These are phyloP conservation scores for Nothoprocta perdicaria DNA, from an alignment of 2,113 vertebrate species.

Conservation along the genomic window DNA sequence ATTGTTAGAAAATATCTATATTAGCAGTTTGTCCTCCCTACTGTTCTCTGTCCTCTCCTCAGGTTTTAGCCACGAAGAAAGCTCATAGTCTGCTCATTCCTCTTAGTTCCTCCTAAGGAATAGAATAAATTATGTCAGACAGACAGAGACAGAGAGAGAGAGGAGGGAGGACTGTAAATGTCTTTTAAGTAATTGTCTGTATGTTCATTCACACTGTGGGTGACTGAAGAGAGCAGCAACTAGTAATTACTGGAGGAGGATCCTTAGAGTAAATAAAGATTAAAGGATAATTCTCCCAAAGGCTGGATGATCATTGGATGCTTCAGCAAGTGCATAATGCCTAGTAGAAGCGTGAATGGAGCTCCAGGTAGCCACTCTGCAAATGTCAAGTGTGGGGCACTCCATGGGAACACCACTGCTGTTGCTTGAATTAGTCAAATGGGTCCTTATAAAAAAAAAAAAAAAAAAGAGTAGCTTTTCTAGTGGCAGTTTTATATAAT, in stretches of 20 bases:
- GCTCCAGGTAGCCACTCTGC: not conserved
- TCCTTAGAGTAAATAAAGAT: not conserved
- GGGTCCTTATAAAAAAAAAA: not conserved
- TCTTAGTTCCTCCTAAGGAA: not conserved
- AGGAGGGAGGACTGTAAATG: not conserved
- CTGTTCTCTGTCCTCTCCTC: not conserved
- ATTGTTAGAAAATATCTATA: not conserved
- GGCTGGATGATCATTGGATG: not conserved
- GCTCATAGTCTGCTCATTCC: not conserved
- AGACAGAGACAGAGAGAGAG: not conserved
- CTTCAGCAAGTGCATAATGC: not conserved
- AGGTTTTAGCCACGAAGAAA: not conserved
- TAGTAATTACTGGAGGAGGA: slow-evolving; percentile 20
- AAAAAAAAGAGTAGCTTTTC: not conserved
- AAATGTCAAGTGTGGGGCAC: not conserved
- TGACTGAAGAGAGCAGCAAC: not conserved
- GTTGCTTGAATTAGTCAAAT: not conserved
- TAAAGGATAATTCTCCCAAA: not conserved
- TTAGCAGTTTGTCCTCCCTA: not conserved
- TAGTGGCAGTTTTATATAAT: not conserved
- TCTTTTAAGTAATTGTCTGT: not conserved
- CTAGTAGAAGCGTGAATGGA: not conserved
- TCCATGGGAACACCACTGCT: not conserved
- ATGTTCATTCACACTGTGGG: not conserved
- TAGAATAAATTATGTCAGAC: not conserved